phyloP scores from a whole-genome alignment of 53 echinoderm and acorn worm genomes.

The Hippasteria phrygiana region DNA sequence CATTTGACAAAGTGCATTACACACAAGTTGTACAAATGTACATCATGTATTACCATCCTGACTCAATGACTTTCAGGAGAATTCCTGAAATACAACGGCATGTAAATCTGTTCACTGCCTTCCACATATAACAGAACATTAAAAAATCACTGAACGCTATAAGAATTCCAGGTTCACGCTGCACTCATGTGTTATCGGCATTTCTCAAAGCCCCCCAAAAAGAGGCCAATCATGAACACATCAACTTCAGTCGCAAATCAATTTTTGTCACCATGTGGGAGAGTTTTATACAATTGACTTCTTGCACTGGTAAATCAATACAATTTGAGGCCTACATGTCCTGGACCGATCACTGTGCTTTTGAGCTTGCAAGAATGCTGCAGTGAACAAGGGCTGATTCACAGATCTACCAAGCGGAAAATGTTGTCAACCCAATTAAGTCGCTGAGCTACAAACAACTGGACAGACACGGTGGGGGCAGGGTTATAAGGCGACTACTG shows the following conservation, averaged over 20 bases:
- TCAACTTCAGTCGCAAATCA: conserved; percentile 26
- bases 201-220: neutral
- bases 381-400: neutral
- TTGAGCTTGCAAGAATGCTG: neutral
- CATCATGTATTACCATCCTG: no score
- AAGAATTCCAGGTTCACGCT: neutral
- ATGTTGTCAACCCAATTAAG: neutral
- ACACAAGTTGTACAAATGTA: no score
- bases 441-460: neutral
- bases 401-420: neutral
- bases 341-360: neutral
- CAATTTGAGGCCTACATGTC: neutral
- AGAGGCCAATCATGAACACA: neutral
- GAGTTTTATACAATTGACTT: neutral
- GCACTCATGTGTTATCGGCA: neutral
- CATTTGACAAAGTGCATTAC: no score
- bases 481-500: no score
- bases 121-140: no score
- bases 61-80: no score
- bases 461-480: no score
- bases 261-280: neutral
- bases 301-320: conserved; percentile 2
- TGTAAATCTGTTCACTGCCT: no score
- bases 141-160: no score
- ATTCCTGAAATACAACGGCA: no score